Percentiles rank a stretch among this genome's conserved stretches.
phyloP scores from a whole-genome alignment of 2,113 vertebrate species.

The Platichthys stellatus region DNA sequence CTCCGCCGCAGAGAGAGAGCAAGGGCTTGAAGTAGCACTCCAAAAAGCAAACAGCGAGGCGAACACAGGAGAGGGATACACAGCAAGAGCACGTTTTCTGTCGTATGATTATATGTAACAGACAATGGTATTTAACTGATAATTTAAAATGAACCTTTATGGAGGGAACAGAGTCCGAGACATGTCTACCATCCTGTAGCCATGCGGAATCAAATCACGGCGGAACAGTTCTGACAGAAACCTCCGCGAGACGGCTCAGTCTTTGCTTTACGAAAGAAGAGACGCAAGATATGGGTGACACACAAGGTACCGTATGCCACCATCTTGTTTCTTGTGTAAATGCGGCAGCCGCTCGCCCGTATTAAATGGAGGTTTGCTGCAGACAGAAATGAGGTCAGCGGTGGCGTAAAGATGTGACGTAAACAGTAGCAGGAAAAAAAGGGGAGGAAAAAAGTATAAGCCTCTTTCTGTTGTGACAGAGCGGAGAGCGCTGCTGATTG shows the following conservation, averaged over 20 bases:
- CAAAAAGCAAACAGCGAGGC: conserved; percentile 37
- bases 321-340: conserved; percentile 70
- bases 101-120: neutral
- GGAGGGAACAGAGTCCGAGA: neutral
- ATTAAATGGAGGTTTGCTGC: conserved; percentile 57
- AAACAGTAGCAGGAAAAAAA: conserved; percentile 2
- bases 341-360: conserved; percentile 28
- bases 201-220: conserved; percentile 13
- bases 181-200: neutral
- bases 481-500: neutral
- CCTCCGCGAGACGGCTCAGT: neutral
- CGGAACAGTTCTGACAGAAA: neutral
- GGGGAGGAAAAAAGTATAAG: fast-evolving
- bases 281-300: conserved; percentile 17
- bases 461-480: conserved; percentile 4
- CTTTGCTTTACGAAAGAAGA: conserved; percentile 30
- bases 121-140: neutral
- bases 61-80: conserved; percentile 27
- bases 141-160: neutral
- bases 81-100: neutral
- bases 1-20: conserved; percentile 52
- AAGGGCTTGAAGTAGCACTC: conserved; percentile 52
- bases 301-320: conserved; percentile 73
- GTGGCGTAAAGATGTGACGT: conserved; percentile 49
- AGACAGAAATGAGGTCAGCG: conserved; percentile 69